Base-by-base conservation (phyloP, 2,888 invertebrate genomes). In the Sclerodermus sp. region DNA sequence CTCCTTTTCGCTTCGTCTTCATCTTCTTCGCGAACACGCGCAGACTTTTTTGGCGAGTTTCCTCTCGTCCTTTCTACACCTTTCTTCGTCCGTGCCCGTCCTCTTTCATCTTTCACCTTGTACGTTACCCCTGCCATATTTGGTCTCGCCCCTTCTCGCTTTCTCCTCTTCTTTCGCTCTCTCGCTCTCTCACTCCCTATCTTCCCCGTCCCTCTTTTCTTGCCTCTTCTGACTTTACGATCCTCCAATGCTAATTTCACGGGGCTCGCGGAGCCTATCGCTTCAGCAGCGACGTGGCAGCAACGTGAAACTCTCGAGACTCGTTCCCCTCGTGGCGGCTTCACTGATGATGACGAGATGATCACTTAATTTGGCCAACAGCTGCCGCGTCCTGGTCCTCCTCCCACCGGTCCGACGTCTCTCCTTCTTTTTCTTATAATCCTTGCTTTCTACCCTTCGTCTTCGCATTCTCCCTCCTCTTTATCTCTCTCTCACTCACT, bases 361-460 rank as follows among this genome's bases (percentile, higher is more conserved):
- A 77, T 76, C 76, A 76, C 77, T 76, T 76, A 76, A 77, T 77
- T 77, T 77, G 75, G 72, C 74, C 76, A 75, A 75, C 77, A 76
- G 76, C 76, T 77, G 77, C 76, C 73, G 72, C 72, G 66, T 64
- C 68, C 57, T 61, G 56, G 51, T 54, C 51, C 49, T 42, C 23
- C 52, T 47, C 43, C 49, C 48, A 54, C 17, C 34, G 40, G 12
- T 14, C 12, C 23, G 14, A n/a, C 45, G 36, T 18, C 43, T 44
- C 51, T n/a, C 18, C 42, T 36, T 38, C 42, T 31, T 41, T 46
- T 23, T 29, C 29, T n/a, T 15, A n/a, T n/a, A n/a, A n/a, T 18
- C 3, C 31, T 10, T 39, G 34, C 12, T 12, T 34, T 10, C 12
- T 34, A 3, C 34, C 13, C 10, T 34, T 13, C 12, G n/a, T 34